These are phyloP conservation scores for Platyrinchus mystaceus DNA, from an alignment of 2,797 vertebrate genomes.

Conservation along the genomic window DNA sequence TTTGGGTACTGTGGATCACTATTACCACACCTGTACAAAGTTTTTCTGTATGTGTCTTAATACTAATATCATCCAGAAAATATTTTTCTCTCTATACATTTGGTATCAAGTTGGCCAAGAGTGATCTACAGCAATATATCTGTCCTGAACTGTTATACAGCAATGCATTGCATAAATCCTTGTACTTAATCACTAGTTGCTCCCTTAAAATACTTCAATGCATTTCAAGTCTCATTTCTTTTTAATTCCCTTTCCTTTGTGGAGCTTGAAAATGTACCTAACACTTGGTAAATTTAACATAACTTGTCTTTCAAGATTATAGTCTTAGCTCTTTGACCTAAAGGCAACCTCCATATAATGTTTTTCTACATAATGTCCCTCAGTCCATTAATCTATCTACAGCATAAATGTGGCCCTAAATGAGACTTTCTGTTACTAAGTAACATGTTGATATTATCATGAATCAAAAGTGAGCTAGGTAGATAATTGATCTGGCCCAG, in stretches of 20 bases:
- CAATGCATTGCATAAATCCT: background rate
- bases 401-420: background rate
- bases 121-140: background rate
- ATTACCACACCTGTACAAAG: background rate
- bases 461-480: background rate
- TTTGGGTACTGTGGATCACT: background rate
- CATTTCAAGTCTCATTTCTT: background rate
- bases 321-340: background rate
- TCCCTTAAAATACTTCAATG: background rate
- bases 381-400: background rate
- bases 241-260: background rate
- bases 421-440: background rate
- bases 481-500: background rate
- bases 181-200: background rate
- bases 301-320: background rate
- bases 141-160: background rate
- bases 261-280: background rate
- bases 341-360: background rate
- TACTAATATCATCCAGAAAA: background rate
- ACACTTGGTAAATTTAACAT: background rate
- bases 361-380: background rate
- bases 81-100: background rate
- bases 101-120: background rate
- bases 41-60: background rate
- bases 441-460: rapidly evolving